Percentiles rank a stretch among this genome's conserved stretches.
Conservation (phyloP, 2,888 invertebrate genomes). For the Melipona beecheii region DNA sequence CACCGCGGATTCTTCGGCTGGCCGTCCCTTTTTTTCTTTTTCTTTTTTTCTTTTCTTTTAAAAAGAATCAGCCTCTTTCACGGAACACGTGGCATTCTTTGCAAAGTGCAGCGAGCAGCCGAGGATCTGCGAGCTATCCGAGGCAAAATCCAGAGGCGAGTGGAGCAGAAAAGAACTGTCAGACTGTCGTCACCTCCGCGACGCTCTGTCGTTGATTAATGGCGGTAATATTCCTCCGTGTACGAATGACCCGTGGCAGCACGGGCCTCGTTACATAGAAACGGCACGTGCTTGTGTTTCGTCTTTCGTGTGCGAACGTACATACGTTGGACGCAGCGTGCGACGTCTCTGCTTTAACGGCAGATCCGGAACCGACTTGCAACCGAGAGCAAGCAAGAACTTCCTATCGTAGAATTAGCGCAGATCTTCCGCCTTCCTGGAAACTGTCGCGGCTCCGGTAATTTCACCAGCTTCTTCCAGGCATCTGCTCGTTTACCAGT, state of each 20-base stretch:
- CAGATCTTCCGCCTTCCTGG: conserved; percentile 54
- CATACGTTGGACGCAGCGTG: conserved; percentile 12
- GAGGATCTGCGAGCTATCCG: conserved; percentile 58
- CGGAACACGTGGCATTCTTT: conserved; percentile 71
- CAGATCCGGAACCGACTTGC: conserved; percentile 40
- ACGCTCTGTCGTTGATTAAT: conserved; percentile 80
- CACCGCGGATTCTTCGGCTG: conserved; percentile 55
- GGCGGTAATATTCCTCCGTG: conserved; percentile 76
- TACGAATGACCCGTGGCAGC: conserved; percentile 65
- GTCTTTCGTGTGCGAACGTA: background rate
- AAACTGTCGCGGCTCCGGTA: conserved; percentile 20
- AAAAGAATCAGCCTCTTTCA: conserved; percentile 68
- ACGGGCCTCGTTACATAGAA: conserved; percentile 58
- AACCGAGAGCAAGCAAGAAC: conserved; percentile 56
- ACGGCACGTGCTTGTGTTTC: conserved; percentile 16
- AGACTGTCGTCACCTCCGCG: conserved; percentile 77
- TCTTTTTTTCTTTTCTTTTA: conserved; percentile 29
- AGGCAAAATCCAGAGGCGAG: conserved; percentile 72
- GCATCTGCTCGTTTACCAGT: conserved; percentile 12
- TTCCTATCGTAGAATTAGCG: conserved; percentile 65
- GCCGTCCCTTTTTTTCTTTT: conserved; percentile 20
- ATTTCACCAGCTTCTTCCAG: conserved; percentile 7
- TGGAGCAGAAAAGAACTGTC: conserved; percentile 74
- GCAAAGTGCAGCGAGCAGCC: conserved; percentile 63
- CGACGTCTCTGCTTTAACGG: conserved; percentile 38